Conservation (phyloP, 2,888 invertebrate species). For the Microchrysa polita region DNA sequence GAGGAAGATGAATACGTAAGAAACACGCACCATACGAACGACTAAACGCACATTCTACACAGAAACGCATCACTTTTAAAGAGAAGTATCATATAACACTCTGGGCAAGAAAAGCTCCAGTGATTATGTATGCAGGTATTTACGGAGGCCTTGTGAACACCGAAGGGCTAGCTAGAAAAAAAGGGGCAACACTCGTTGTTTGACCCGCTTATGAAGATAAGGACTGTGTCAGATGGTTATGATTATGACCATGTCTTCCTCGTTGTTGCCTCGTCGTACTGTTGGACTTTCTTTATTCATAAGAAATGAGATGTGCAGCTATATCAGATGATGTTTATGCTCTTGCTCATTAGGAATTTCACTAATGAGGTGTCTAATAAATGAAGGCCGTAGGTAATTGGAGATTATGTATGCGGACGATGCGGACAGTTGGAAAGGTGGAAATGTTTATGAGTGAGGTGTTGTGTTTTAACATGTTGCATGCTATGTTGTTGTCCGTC, state of each 20-base stretch:
- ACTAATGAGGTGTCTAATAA: not conserved
- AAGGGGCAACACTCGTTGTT: not conserved
- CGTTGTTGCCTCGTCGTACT: too few species aligned
- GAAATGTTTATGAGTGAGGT: too few species aligned
- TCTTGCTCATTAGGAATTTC: not conserved
- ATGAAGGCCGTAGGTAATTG: too few species aligned
- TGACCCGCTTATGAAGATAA: not conserved
- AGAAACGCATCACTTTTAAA: not conserved
- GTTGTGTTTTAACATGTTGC: too few species aligned
- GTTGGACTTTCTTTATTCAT: not conserved
- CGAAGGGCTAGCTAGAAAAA: not conserved
- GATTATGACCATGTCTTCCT: not conserved
- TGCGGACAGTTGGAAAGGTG: too few species aligned
- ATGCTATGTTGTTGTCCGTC: too few species aligned
- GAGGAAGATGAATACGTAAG: not conserved
- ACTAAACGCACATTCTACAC: too few species aligned
- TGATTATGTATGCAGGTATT: not conserved
- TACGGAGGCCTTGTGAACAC: not conserved
- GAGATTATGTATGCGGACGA: too few species aligned
- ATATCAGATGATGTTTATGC: not conserved
- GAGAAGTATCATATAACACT: not conserved
- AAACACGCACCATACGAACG: slow-evolving; percentile 3
- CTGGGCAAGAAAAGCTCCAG: not conserved
- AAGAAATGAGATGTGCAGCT: not conserved
- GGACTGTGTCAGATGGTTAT: not conserved